Conservation (phyloP, 2,888 invertebrate species). For the Celastrina argiolus region DNA sequence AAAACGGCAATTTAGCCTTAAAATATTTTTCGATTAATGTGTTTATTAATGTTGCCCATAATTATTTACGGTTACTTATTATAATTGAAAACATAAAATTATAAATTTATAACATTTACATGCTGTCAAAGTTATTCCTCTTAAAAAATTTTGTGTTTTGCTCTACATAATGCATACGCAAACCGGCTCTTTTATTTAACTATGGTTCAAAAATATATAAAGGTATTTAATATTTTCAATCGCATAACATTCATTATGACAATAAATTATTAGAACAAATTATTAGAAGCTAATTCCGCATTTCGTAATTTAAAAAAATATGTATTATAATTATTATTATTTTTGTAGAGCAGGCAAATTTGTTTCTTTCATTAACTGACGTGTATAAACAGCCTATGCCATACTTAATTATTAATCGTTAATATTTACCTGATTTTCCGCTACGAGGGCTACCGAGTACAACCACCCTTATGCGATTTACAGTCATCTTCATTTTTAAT, state of each 20-base stretch:
- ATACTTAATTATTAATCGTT: neutral
- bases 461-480: slow-evolving; percentile 88
- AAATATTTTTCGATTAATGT: neutral
- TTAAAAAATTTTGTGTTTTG: neutral
- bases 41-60: neutral
- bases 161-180: neutral
- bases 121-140: neutral
- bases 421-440: slow-evolving; percentile 82
- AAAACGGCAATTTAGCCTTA: neutral
- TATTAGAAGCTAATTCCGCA: no score
- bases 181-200: no score
- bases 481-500: slow-evolving; percentile 82
- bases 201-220: no score
- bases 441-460: slow-evolving; percentile 86
- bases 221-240: no score
- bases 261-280: no score
- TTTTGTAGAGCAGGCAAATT: neutral
- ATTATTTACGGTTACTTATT: neutral
- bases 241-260: no score
- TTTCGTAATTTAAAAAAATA: no score
- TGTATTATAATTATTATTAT: no score
- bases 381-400: neutral
- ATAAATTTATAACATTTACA: no score
- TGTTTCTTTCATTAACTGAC: no score
- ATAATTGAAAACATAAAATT: no score